Evolutionary conservation across 2,797 vertebrate genomes (phyloP).

Genomic region (Prionace glauca): DNA sequence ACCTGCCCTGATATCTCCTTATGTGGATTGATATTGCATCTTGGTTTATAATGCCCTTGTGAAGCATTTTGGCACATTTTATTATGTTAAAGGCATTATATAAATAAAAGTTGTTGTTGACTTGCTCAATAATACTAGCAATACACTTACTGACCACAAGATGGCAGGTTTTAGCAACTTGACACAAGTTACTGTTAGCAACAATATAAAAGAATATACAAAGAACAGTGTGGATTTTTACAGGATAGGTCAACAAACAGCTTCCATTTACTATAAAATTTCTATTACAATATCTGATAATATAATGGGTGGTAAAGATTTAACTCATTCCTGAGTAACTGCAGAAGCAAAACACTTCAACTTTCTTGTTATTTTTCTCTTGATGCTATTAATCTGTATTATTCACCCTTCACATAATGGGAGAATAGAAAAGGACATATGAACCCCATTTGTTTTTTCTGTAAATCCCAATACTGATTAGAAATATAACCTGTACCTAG

Average conservation of each 20-base stretch:
- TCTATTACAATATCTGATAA: not conserved
- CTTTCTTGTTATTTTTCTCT: constrained; percentile 5
- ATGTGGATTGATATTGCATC: not conserved
- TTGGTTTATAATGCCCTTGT: not conserved
- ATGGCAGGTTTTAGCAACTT: constrained; percentile 27
- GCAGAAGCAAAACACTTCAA: not conserved
- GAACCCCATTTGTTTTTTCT: not conserved
- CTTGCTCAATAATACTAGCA: not conserved
- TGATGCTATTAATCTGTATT: not conserved
- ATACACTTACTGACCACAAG: constrained; percentile 14
- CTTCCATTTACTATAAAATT: not conserved
- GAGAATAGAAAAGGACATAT: not conserved
- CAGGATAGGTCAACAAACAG: not conserved
- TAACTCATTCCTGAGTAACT: not conserved
- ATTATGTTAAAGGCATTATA: not conserved
- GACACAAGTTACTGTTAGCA: not conserved
- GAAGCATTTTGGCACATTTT: not conserved
- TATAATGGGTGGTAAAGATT: not conserved
- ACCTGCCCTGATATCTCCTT: not conserved
- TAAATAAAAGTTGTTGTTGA: not conserved
- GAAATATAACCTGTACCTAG: not conserved
- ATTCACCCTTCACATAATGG: not conserved
- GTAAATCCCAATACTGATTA: no score
- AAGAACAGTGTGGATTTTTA: not conserved
- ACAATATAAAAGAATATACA: not conserved